Conservation (phyloP, 2,797 vertebrate genomes). For the Heteromormyrus szaboi region DNA sequence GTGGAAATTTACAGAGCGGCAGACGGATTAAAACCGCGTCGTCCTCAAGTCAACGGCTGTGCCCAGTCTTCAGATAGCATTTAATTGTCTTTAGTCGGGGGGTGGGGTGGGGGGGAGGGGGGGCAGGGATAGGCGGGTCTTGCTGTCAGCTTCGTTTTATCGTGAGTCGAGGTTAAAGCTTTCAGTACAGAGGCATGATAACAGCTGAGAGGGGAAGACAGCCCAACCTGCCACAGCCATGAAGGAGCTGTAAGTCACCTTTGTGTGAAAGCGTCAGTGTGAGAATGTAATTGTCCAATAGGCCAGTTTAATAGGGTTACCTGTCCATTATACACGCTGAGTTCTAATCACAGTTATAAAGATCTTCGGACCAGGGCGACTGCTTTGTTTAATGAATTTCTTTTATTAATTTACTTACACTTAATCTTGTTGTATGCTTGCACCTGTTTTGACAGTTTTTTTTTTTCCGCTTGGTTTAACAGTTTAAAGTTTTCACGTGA, state of each 20-base stretch:
- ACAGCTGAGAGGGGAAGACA: constrained; percentile 32
- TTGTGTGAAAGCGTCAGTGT: neutral
- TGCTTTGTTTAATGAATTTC: neutral
- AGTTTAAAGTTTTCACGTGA: neutral
- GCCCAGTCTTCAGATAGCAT: constrained; percentile 45
- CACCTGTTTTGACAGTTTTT: neutral
- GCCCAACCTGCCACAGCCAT: constrained; percentile 28
- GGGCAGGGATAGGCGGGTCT: constrained; percentile 17
- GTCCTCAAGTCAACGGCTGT: constrained; percentile 29
- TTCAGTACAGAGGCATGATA: constrained; percentile 37
- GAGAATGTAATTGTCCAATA: neutral
- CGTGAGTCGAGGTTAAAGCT: constrained; percentile 28
- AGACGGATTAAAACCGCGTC: constrained; percentile 19
- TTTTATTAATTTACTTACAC: neutral
- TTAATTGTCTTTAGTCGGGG: constrained; percentile 46
- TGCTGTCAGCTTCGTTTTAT: constrained; percentile 35
- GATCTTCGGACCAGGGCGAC: neutral
- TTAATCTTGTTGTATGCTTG: neutral
- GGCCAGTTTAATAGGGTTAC: neutral
- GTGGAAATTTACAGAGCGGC: constrained; percentile 48
- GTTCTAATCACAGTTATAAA: neutral
- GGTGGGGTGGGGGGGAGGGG: neutral
- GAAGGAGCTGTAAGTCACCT: constrained; percentile 46
- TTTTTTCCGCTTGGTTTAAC: neutral
- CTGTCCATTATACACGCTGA: neutral